Base-by-base conservation (phyloP, 2,797 vertebrate species). In the Schizopygopsis malacanthus region DNA sequence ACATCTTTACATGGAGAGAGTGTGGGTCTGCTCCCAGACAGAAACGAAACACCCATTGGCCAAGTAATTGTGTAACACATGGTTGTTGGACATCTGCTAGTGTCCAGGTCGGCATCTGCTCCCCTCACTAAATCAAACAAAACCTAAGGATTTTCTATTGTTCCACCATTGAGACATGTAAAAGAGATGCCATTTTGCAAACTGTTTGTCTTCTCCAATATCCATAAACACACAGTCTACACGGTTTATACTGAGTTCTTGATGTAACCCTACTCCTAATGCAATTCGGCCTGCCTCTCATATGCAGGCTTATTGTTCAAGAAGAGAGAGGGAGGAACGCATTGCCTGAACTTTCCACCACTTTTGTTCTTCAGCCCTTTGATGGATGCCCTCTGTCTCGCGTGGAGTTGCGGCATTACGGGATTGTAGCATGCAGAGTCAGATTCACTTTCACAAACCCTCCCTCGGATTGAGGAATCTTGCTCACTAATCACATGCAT, bases 401-500 rank as follows among this genome's bases (percentile, higher is more conserved):
- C n/a, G 72, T 56, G 18, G 41, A 22, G 25, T n/a, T 47, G 13
- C 6, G 22, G 15, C 45, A 77, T 70, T 77, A 63, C n/a, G 9
- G 45, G 50, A 56, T 61, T 81, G 72, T 77, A 67, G n/a, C 13
- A 3, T 75, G 4, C 69, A n/a, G 16, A 63, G n/a, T 80, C 69
- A 63, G 54, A 84, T 20, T 43, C 33, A 69, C 79, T 85, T 85
- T 87, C 22, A 7, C 71, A 75, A 83, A 73, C 47, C 39, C 63
- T 81, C 41, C 37, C 79, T 69, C 6, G 6, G 61, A 50, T 52
- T 50, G 54, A 45, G n/a, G 54, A 71, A 61, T 79, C 76, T 75
- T 54, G 13, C 81, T 72, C 86, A 52, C 54, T 72, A 65, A 67
- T 86, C 85, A 88, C 85, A 84, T 67, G 87, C 79, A 89, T 28